Evolutionary conservation across 2,113 vertebrate genomes (phyloP).

Genomic region (Desmodus rotundus): DNA sequence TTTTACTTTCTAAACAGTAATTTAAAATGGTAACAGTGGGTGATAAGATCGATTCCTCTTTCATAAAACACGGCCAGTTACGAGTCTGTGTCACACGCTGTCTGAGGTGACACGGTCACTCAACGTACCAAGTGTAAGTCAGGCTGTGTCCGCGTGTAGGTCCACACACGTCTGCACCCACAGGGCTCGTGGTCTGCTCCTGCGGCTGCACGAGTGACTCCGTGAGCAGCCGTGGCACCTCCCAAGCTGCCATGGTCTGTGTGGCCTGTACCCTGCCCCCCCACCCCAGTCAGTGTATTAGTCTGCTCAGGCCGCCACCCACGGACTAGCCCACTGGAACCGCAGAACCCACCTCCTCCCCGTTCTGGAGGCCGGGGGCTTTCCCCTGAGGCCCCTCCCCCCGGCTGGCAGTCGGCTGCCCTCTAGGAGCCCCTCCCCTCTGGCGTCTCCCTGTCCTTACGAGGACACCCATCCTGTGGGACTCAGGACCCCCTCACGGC

Average conservation of each 20-base stretch:
- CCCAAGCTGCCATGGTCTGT: not conserved
- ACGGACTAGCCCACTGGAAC: fast-evolving
- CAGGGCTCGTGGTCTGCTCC: fast-evolving
- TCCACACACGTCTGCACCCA: fast-evolving
- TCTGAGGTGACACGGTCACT: not conserved
- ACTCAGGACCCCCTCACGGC: not conserved
- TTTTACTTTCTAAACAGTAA: not conserved
- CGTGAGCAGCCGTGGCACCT: not conserved
- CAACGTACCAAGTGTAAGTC: not conserved
- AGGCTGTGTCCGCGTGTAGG: not conserved
- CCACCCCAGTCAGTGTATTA: fast-evolving
- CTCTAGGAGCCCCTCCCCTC: not conserved
- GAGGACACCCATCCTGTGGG: not conserved
- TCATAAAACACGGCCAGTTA: not conserved
- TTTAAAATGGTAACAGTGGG: not conserved
- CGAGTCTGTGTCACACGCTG: fast-evolving
- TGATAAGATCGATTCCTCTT: no score
- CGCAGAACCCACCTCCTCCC: not conserved
- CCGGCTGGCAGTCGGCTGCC: fast-evolving
- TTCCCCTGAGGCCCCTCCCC: not conserved
- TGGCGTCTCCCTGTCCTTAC: no score
- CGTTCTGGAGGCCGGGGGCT: not conserved
- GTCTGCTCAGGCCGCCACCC: not conserved
- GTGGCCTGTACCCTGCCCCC: fast-evolving
- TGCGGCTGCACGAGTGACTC: no score